Percentiles rank a stretch among this genome's conserved stretches.
Conservation (phyloP, 2,797 vertebrate species). For the Halcyon chelicuti region DNA sequence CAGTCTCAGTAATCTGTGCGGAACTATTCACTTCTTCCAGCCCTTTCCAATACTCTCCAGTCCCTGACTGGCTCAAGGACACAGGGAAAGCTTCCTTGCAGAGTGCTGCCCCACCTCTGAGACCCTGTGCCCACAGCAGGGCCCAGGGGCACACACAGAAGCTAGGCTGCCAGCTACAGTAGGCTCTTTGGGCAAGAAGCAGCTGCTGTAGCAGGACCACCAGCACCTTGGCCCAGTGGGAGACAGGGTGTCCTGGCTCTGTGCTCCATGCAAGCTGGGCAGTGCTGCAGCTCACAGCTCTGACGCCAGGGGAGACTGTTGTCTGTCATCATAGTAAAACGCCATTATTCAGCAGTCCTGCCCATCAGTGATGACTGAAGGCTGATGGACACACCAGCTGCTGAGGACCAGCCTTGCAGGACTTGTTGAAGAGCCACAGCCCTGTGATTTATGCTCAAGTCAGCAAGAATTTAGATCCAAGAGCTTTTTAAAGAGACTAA, state of each 20-base stretch:
- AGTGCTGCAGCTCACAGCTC: neutral
- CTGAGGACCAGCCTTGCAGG: neutral
- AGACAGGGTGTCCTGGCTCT: neutral
- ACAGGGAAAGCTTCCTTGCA: neutral
- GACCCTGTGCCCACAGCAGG: fast-evolving
- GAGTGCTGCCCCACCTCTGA: neutral
- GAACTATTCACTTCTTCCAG: neutral
- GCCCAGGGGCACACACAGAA: fast-evolving
- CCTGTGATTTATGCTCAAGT: fast-evolving
- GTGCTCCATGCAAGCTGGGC: fast-evolving
- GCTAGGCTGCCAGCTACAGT: neutral
- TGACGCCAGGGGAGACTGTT: neutral
- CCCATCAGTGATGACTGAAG: neutral
- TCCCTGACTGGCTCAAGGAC: fast-evolving
- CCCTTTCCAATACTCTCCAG: neutral
- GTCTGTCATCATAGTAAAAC: fast-evolving
- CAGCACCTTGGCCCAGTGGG: neutral
- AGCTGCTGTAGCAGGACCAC: neutral
- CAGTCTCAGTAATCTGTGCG: neutral
- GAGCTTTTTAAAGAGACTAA: neutral
- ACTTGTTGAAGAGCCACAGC: neutral
- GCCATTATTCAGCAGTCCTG: neutral
- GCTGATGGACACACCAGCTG: neutral
- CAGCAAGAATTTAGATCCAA: neutral
- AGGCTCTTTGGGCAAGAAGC: fast-evolving